Evolutionary conservation across 1,140 invertebrate genomes (phyloP), one percentile per base, ranked within the genome.

Genomic region (Tachypleus tridentatus): DNA sequence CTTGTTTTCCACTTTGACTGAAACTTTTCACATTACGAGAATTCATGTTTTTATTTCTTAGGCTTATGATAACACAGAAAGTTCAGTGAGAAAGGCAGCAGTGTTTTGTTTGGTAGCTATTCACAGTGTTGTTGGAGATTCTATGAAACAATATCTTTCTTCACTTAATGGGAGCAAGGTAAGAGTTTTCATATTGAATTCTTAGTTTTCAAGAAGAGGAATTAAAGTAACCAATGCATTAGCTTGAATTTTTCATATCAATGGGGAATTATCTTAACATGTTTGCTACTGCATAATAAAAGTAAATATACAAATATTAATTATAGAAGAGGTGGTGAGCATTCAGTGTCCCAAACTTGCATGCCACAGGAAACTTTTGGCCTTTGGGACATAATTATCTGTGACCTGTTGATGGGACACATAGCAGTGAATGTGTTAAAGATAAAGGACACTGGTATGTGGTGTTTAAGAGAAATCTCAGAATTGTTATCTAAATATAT

Each of bases 51-150:
- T 29, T 29, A 66, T 70, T 71, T 70, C 69, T 75, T 71, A 93
- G 83, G 87, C 90, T 4, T 95, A 93, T 74, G 91, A 96, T 74
- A 84, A 88, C 74, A 77, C 82, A 29, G 89, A 95, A 75, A 93
- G 89, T 66, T 85, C 88, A 63, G 91, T 97, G 49, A 82, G 94
- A 10, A 97, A 97, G 76, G 91, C 91, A 66, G 88, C 91, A 6
- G 91, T 97, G 3, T 96, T 97, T 77, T 94, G 91, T 74, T 92
- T 97, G 85, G 94, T 97, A 3, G 88, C 91, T 51, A 84, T 96
- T 64, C 89, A 96, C 69, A 83, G 86, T 69, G 84, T 85, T 10
- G 85, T 95, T 4, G 93, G 93, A 3, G 86, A 87, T 29, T 79
- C 82, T 48, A 81, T 97, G 72, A 82, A 86, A 69, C 88, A 89